A percentile compares a stretch with the other conserved stretches of the same genome.
Evolutionary conservation across 2,113 vertebrate genomes (phyloP).

Genomic region (Arizona elegans): DNA sequence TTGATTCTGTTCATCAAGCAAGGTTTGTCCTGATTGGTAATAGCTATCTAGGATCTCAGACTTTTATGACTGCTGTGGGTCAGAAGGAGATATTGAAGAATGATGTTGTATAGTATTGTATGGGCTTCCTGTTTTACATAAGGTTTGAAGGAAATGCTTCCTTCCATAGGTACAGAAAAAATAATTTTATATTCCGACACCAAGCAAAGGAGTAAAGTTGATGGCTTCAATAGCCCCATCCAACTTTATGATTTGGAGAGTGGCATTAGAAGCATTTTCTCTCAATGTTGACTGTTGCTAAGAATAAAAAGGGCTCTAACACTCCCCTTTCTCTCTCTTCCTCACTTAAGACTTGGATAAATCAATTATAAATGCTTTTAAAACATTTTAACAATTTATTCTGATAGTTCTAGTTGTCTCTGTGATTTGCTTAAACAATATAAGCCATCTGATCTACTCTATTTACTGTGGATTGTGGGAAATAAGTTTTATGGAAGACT

Average conservation of each 20-base stretch:
- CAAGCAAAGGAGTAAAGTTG: neutral
- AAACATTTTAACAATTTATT: neutral
- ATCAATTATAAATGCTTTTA: neutral
- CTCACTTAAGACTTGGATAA: neutral
- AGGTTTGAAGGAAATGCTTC: neutral
- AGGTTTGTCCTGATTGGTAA: neutral
- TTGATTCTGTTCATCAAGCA: neutral
- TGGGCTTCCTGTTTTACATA: neutral
- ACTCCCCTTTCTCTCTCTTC: neutral
- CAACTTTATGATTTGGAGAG: neutral
- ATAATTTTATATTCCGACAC: neutral
- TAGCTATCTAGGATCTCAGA: neutral
- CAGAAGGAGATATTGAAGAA: neutral
- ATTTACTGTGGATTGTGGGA: neutral
- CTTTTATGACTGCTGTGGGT: neutral
- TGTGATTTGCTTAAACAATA: neutral
- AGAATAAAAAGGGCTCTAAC: neutral
- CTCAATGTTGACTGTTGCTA: neutral
- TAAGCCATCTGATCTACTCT: neutral
- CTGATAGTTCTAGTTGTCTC: neutral
- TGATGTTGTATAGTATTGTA: neutral
- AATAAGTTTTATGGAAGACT: neutral
- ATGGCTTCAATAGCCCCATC: neutral
- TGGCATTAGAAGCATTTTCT: neutral
- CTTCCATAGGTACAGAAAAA: neutral